phyloP scores from a whole-genome alignment of 2,113 vertebrate genomes.

The Sorex araneus region DNA sequence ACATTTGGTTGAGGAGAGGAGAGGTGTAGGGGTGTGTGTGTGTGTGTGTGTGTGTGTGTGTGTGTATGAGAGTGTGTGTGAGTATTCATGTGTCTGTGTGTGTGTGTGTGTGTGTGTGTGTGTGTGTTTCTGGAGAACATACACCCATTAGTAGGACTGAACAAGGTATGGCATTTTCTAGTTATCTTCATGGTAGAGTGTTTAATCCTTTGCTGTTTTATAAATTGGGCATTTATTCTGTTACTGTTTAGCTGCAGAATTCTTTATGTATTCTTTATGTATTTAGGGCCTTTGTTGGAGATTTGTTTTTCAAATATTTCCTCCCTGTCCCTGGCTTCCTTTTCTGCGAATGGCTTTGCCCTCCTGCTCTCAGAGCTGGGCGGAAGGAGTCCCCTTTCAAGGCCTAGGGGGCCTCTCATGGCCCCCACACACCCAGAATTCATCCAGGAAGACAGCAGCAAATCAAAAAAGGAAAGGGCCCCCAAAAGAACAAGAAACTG shows the following conservation, averaged over 20 bases:
- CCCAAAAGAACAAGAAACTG: no score
- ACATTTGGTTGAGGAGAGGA: neutral
- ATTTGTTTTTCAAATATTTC: neutral
- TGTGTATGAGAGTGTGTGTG: neutral
- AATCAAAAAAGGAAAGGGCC: neutral
- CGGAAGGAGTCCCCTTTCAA: neutral
- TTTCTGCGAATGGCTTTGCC: neutral
- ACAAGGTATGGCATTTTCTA: neutral
- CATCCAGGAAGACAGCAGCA: neutral
- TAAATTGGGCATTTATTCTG: constrained; percentile 7
- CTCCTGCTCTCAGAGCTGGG: neutral
- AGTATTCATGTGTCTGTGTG: no score
- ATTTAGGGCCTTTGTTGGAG: constrained; percentile 42
- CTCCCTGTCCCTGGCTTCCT: neutral
- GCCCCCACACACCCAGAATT: neutral
- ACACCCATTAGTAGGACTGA: neutral
- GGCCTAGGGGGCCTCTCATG: neutral
- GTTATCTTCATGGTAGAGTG: constrained; percentile 7
- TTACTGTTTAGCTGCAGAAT: neutral
- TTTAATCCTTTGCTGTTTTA: constrained; percentile 14
- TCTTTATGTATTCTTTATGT: neutral
- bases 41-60: neutral
- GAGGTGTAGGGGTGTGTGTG: neutral
- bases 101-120: neutral
- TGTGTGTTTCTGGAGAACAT: neutral